Percentiles rank a stretch among this genome's conserved stretches.
Evolutionary conservation across 1,140 invertebrate genomes (phyloP).

Genomic region (Plectrocnemia conspersa): DNA sequence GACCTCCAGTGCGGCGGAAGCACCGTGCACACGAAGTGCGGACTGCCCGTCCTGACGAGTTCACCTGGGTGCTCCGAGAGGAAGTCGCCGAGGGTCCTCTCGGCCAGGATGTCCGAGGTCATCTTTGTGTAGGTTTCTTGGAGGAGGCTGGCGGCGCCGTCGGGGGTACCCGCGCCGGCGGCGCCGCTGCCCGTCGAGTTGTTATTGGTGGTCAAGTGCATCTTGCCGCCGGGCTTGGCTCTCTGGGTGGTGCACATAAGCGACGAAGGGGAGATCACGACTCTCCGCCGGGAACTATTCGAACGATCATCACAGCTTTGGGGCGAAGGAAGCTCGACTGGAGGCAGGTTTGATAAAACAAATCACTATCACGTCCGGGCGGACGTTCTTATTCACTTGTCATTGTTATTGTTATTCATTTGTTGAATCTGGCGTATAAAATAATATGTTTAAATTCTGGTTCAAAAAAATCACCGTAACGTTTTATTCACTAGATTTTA

Average conservation of each 20-base stretch:
- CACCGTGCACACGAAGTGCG: constrained; percentile 87
- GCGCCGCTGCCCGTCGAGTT: constrained; percentile 43
- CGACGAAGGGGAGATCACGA: constrained; percentile 4
- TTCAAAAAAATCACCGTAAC: too few species aligned
- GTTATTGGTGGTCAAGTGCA: constrained; percentile 52
- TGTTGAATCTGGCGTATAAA: too few species aligned
- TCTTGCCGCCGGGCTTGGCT: constrained; percentile 39
- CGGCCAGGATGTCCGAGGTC: constrained; percentile 81
- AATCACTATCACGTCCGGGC: too few species aligned
- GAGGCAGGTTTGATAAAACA: too few species aligned
- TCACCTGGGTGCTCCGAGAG: constrained; percentile 89
- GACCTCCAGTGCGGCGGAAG: constrained; percentile 92
- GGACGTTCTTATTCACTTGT: too few species aligned
- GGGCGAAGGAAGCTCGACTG: too few species aligned
- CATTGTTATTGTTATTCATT: too few species aligned
- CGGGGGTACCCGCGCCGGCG: constrained; percentile 51
- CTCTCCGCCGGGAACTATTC: constrained; percentile 15
- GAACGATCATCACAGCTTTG: constrained; percentile 34
- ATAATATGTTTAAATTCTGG: too few species aligned
- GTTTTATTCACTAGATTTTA: too few species aligned
- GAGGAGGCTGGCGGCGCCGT: constrained; percentile 58
- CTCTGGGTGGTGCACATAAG: constrained; percentile 35
- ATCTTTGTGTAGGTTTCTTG: constrained; percentile 84
- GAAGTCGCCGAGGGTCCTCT: constrained; percentile 83
- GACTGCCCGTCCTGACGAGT: constrained; percentile 87